Conservation (phyloP, 2,113 vertebrate species). For the Tenebrosternarchus preto region DNA sequence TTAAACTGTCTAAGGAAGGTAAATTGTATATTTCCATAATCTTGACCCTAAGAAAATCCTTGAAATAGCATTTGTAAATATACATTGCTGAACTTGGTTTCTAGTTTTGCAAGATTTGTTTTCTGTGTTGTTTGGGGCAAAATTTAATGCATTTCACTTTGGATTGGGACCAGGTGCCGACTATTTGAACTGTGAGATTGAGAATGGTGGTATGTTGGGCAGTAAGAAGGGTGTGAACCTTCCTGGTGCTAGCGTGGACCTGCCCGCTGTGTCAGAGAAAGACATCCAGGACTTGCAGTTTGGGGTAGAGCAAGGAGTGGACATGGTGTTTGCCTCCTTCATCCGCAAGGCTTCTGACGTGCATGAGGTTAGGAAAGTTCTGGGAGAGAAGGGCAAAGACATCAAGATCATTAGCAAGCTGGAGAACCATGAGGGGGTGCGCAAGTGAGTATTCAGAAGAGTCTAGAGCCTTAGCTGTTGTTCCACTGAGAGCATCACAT, state of each 20-base stretch:
- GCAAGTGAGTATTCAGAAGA: conserved; percentile 74
- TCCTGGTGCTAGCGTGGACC: conserved; percentile 89
- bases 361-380: conserved; percentile 86
- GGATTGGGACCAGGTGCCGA: conserved; percentile 74
- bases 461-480: not conserved
- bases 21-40: not conserved
- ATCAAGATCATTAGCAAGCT: conserved; percentile 99
- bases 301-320: conserved; percentile 91
- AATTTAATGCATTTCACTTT: not conserved
- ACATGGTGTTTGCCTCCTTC: conserved; percentile 98
- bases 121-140: conserved; percentile 1
- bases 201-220: conserved; percentile 88
- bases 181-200: conserved; percentile 82
- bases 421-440: conserved; percentile 96
- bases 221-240: conserved; percentile 98
- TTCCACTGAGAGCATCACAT: not conserved
- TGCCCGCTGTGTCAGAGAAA: conserved; percentile 91
- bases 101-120: no score
- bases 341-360: conserved; percentile 95
- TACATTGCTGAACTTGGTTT: not conserved
- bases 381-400: conserved; percentile 95
- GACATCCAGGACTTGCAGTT: conserved; percentile 94
- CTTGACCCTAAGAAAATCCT: no score
- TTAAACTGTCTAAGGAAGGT: not conserved
- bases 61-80: no score